phyloP scores from a whole-genome alignment of 2,888 invertebrate species.

The Gymnocheta viridis region DNA sequence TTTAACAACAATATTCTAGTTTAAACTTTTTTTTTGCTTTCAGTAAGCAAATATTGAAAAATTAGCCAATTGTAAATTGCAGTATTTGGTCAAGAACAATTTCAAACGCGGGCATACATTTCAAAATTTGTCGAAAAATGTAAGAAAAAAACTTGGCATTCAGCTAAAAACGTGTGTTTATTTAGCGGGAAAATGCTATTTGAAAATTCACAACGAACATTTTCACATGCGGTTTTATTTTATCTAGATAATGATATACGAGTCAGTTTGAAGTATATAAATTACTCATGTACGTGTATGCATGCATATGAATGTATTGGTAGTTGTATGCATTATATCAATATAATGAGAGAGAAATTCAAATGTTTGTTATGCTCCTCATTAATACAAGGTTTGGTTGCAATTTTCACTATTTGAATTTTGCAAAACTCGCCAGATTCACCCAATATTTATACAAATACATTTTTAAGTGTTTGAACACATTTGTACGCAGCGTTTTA shows the following conservation, averaged over 20 bases:
- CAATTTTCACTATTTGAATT: slow-evolving; percentile 14
- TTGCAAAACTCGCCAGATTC: neutral
- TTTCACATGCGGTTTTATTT: slow-evolving; percentile 46
- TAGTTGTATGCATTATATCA: too few relatives aligned
- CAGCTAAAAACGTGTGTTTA: slow-evolving; percentile 18
- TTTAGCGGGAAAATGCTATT: slow-evolving; percentile 19
- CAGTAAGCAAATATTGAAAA: slow-evolving; percentile 56
- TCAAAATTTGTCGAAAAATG: neutral
- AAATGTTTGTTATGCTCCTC: neutral
- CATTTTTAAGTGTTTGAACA: neutral
- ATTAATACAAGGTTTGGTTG: slow-evolving; percentile 20
- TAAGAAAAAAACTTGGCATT: neutral
- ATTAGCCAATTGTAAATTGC: slow-evolving; percentile 59
- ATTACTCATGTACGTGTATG: neutral
- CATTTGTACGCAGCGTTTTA: slow-evolving; percentile 9
- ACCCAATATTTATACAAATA: neutral
- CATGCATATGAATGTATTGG: neutral
- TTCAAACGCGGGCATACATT: neutral
- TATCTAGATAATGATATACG: slow-evolving; percentile 35
- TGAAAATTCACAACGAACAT: slow-evolving; percentile 23
- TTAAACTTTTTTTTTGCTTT: slow-evolving; percentile 10
- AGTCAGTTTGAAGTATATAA: neutral
- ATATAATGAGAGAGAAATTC: neutral
- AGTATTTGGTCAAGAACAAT: slow-evolving; percentile 6
- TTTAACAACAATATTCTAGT: slow-evolving; percentile 48